Evolutionary conservation across 2,888 invertebrate genomes (phyloP).

Genomic region (Euclidia mi): DNA sequence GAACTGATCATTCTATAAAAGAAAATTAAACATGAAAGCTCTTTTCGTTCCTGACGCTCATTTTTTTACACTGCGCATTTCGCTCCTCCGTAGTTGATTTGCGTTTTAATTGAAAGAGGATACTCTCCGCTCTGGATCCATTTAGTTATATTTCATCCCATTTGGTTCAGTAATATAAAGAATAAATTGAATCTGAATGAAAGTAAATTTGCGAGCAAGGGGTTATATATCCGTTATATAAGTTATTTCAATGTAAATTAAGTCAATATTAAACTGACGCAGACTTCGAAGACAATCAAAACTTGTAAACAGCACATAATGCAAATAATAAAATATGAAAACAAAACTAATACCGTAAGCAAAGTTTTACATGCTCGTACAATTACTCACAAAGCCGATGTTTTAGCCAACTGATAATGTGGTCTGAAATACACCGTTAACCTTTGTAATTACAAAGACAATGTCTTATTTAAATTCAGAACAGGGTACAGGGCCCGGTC

Average conservation of each 20-base stretch:
- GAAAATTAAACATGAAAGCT: not conserved
- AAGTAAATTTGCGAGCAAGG: not conserved
- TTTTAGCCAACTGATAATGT: constrained; percentile 24
- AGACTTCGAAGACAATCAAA: too few species aligned
- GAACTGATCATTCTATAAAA: too few species aligned
- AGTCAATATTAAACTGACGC: too few species aligned
- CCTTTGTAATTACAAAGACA: constrained; percentile 24
- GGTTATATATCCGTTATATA: too few species aligned
- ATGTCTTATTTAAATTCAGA: constrained; percentile 45
- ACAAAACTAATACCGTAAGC: not conserved
- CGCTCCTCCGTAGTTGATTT: constrained; percentile 5
- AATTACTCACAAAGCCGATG: constrained; percentile 10
- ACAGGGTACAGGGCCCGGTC: constrained; percentile 9
- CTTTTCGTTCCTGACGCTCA: too few species aligned
- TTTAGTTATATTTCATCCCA: not conserved
- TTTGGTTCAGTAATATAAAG: constrained; percentile 6
- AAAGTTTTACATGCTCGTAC: not conserved
- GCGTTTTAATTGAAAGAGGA: constrained; percentile 20
- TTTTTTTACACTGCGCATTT: not conserved
- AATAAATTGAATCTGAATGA: constrained; percentile 8
- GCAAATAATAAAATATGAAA: not conserved
- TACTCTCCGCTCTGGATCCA: constrained; percentile 7
- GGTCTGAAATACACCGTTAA: constrained; percentile 19
- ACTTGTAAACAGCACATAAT: not conserved
- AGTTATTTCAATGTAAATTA: too few species aligned